phyloP scores from a whole-genome alignment of 2,113 vertebrate species.

The Paradoxurus hermaphroditus region DNA sequence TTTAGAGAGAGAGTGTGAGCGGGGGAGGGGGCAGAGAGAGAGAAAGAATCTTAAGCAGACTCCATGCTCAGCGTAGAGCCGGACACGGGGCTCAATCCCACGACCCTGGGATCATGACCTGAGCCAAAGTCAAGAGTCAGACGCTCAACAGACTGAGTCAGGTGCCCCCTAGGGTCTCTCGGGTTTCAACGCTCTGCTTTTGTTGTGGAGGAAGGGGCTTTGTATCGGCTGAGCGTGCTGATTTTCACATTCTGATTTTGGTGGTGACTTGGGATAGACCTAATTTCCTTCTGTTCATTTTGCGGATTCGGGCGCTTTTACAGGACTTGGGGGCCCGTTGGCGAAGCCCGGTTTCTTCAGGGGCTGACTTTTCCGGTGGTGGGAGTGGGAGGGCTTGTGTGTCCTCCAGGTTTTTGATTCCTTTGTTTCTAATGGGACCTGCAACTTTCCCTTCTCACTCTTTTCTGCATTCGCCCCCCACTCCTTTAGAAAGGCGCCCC shows the following conservation, averaged over 20 bases:
- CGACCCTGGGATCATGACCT: background rate
- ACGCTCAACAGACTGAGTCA: accelerated
- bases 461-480: too few relatives aligned
- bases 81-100: accelerated
- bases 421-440: background rate
- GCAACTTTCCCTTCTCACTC: accelerated
- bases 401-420: accelerated
- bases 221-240: background rate
- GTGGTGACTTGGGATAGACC: background rate
- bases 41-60: background rate
- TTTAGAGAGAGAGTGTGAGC: background rate
- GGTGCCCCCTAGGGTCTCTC: accelerated
- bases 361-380: accelerated
- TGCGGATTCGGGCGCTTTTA: background rate
- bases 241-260: background rate
- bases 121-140: background rate
- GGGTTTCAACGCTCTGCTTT: background rate
- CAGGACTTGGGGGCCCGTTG: accelerated
- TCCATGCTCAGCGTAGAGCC: accelerated
- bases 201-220: background rate
- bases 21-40: background rate
- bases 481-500: accelerated
- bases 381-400: accelerated
- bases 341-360: accelerated
- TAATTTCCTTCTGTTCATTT: background rate